Base-by-base conservation (phyloP, 2,888 invertebrate genomes). In the Parnassius apollo region DNA sequence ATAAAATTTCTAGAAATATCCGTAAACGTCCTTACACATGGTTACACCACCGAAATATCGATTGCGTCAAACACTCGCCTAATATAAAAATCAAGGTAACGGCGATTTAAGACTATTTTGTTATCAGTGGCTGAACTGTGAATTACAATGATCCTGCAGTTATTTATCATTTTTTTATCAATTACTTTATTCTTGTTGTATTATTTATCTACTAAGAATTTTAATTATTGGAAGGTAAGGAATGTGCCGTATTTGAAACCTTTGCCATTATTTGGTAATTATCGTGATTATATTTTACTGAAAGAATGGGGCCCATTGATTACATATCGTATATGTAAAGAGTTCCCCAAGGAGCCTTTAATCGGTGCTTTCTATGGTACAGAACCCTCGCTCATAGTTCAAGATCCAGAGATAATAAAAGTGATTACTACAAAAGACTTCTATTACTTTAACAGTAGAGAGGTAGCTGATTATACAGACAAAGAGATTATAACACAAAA, bases 291-390 rank as follows among this genome's bases (percentile, higher is more conserved):
- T 42, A 77, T 88, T 11, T 61, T 81, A 9, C 68, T 81, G 12
- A 79, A 69, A 65, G 71, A 77, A 58, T 73, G 69, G 57, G 9
- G 72, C 0, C 76, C 77, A 0, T 51, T 74, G 12, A 65, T 76
- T 0, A 65, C 70, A 0, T 75, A 77, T 52, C 70, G 75, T 12
- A 72, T 88, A 4, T 86, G 84, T 64, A 66, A 69, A 11, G 67
- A 72, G 48, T 82, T 83, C 22, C 80, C 82, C 0, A 66, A 76
- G 2, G 81, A 66, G 12, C 82, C 86, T 0, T 80, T 77, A 58
- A 64, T 89, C 2, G 89, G 89, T 0, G 77, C 78, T 0, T 88
- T 74, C 62, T 84, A 75, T 42, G 86, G 86, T 1, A 84, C 83
- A 0, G 82, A 86, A 54, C 86, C 88, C 0, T 73, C 80, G 0